phyloP scores from a whole-genome alignment of 2,888 invertebrate species.

The Leptinotarsa juncta region DNA sequence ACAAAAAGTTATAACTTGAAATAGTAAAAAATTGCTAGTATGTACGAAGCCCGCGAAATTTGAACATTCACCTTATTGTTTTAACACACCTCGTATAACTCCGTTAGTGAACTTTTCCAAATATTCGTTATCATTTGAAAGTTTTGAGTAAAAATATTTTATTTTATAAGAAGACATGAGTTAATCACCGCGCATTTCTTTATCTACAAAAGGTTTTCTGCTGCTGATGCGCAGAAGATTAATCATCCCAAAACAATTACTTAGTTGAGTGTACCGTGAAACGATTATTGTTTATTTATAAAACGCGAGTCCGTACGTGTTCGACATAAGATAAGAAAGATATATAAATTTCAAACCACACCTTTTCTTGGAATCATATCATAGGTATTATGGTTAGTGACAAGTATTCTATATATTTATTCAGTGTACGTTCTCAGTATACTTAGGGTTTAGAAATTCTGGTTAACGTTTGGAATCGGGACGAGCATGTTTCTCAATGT shows the following conservation, averaged over 20 bases:
- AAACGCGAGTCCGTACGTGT: background rate
- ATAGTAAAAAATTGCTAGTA: too few species aligned
- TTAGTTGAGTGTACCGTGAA: background rate
- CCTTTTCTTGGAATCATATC: constrained; percentile 1
- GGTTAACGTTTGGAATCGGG: too few species aligned
- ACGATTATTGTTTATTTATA: constrained; percentile 1
- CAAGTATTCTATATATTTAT: background rate
- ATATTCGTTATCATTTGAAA: too few species aligned
- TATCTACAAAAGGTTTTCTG: background rate
- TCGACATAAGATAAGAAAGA: background rate
- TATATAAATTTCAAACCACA: background rate
- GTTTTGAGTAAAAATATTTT: too few species aligned
- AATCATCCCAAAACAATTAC: background rate
- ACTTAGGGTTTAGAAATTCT: too few species aligned
- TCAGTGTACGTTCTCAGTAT: too few species aligned
- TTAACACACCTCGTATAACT: too few species aligned
- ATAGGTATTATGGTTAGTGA: constrained; percentile 1
- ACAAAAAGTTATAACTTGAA: too few species aligned
- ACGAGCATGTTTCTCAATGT: too few species aligned
- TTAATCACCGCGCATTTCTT: background rate
- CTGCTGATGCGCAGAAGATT: background rate
- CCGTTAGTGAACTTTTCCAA: too few species aligned
- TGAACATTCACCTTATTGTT: too few species aligned
- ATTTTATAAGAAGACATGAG: background rate
- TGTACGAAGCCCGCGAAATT: too few species aligned